These are phyloP conservation scores for Syritta pipiens DNA, from an alignment of 2,888 invertebrate genomes.

Conservation along the genomic window DNA sequence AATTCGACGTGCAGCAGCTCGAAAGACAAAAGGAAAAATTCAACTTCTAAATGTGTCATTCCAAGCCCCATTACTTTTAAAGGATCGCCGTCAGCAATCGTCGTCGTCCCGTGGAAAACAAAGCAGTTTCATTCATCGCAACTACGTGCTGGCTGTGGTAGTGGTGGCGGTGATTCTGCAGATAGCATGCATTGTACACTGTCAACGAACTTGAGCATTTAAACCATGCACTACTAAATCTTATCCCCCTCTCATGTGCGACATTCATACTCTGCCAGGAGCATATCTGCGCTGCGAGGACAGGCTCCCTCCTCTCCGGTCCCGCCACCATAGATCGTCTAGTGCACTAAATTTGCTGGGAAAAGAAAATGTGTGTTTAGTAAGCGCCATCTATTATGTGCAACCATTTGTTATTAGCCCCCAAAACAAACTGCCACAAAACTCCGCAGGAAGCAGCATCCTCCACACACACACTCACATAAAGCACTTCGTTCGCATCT, in stretches of 20 bases:
- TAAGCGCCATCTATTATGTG: conserved; percentile 69
- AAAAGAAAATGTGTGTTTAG: conserved; percentile 67
- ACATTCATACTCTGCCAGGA: conserved; percentile 52
- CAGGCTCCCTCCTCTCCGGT: background rate
- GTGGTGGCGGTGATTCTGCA: conserved; percentile 41
- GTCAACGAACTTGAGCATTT: conserved; percentile 64
- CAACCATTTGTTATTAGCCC: conserved; percentile 69
- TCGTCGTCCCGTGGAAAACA: conserved; percentile 14
- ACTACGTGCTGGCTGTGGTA: conserved; percentile 12
- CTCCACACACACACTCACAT: conserved; percentile 14
- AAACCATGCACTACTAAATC: conserved; percentile 58
- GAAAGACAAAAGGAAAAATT: too few relatives aligned
- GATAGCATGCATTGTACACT: conserved; percentile 65
- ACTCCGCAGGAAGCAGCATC: conserved; percentile 66
- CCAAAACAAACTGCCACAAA: conserved; percentile 68
- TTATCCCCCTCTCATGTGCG: conserved; percentile 38
- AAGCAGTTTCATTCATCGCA: conserved; percentile 48
- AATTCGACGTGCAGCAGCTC: too few relatives aligned
- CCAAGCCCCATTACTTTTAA: conserved; percentile 29
- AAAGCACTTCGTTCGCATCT: conserved; percentile 52
- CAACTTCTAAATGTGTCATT: conserved; percentile 20
- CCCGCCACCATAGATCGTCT: conserved; percentile 46
- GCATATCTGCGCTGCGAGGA: conserved; percentile 8
- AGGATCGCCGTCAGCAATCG: conserved; percentile 25
- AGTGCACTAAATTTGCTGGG: conserved; percentile 64